A percentile compares a stretch with the other conserved stretches of the same genome.
phyloP scores from a whole-genome alignment of 2,888 invertebrate genomes.

The Folsomia manolachei region DNA sequence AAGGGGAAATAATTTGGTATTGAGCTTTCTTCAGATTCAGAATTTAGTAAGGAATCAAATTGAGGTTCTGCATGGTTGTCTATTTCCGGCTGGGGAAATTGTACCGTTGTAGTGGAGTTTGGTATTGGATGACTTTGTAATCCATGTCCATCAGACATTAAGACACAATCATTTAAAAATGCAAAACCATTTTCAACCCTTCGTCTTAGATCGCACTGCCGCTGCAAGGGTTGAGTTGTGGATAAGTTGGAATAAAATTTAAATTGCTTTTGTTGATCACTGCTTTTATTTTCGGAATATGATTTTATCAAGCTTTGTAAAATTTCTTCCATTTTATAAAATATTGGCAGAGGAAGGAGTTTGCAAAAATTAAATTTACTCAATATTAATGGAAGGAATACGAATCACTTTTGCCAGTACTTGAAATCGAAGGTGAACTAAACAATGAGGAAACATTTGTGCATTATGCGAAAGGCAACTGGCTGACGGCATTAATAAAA shows the following conservation, averaged over 20 bases:
- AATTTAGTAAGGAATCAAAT: neutral
- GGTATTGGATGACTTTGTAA: conserved; percentile 28
- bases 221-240: conserved; percentile 36
- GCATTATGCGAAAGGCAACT: too few relatives aligned
- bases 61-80: neutral
- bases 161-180: conserved; percentile 22
- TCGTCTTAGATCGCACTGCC: conserved; percentile 24
- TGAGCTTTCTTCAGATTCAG: neutral
- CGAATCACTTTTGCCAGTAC: too few relatives aligned
- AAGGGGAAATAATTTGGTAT: neutral
- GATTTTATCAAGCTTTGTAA: conserved; percentile 33
- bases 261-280: neutral
- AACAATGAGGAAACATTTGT: conserved; percentile 25
- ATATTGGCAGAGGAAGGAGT: too few relatives aligned
- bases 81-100: too few relatives aligned
- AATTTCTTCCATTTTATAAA: conserved; percentile 36
- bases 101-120: neutral
- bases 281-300: conserved; percentile 31
- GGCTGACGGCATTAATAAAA: too few relatives aligned
- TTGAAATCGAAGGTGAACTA: neutral
- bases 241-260: conserved; percentile 38
- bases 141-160: conserved; percentile 7
- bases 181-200: conserved; percentile 22
- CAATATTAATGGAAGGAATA: too few relatives aligned
- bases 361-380: too few relatives aligned